A percentile compares a stretch with the other conserved stretches of the same genome.
Evolutionary conservation across 2,888 invertebrate species (phyloP).

Genomic region (Cantharis rustica): DNA sequence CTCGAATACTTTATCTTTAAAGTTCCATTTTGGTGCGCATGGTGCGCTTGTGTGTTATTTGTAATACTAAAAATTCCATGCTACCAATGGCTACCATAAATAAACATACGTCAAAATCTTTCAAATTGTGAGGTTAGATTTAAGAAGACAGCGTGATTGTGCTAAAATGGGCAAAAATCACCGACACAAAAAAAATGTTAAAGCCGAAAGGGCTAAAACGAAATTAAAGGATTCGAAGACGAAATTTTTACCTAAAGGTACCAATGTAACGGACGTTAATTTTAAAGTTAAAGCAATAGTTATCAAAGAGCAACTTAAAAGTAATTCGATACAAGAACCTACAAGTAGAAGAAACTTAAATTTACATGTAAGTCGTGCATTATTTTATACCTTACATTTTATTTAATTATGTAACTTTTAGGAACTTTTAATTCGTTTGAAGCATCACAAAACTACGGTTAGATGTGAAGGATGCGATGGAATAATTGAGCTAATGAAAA

Average conservation of each 20-base stretch:
- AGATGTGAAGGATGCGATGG: slow-evolving; percentile 69
- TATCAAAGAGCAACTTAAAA: slow-evolving; percentile 74
- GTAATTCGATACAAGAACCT: slow-evolving; percentile 60
- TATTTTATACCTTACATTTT: neutral
- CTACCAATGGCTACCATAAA: neutral
- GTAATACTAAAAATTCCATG: neutral
- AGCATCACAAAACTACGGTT: slow-evolving; percentile 75
- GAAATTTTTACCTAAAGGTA: slow-evolving; percentile 80
- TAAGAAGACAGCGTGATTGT: neutral
- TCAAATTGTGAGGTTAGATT: neutral
- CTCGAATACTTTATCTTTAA: too few species aligned
- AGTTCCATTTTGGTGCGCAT: too few species aligned
- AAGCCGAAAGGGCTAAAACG: slow-evolving; percentile 82
- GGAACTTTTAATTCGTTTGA: slow-evolving; percentile 58
- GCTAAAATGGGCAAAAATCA: slow-evolving; percentile 61
- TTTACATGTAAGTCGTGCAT: slow-evolving; percentile 60
- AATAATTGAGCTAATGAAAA: slow-evolving; percentile 62
- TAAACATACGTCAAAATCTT: neutral
- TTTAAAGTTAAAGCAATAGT: slow-evolving; percentile 90
- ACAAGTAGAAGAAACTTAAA: slow-evolving; percentile 71
- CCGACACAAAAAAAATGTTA: slow-evolving; percentile 54
- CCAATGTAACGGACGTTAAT: slow-evolving; percentile 86
- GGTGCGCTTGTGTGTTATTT: too few species aligned
- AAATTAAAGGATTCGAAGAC: slow-evolving; percentile 73
- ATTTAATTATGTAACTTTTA: neutral